Percentiles rank a stretch among this genome's conserved stretches.
Conservation (phyloP, 2,888 invertebrate genomes). For the Nematopogon swammerdamellus region DNA sequence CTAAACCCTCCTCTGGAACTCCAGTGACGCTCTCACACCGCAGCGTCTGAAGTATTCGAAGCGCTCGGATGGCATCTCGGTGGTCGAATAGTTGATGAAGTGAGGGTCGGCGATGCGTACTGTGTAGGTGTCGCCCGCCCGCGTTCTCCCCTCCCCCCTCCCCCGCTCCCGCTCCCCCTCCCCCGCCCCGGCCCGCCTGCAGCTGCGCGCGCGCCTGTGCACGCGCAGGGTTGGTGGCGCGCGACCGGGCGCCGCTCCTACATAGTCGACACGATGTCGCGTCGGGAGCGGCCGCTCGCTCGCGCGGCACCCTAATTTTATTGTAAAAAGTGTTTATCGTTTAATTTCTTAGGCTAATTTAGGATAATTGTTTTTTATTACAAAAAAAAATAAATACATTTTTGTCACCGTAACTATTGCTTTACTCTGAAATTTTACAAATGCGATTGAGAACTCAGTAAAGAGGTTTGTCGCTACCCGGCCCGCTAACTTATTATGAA, state of each 20-base stretch:
- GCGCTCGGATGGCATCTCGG: conserved; percentile 7
- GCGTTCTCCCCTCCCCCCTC: neutral
- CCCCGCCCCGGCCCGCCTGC: conserved; percentile 19
- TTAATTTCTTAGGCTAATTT: conserved; percentile 35
- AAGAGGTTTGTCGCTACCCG: too few relatives aligned
- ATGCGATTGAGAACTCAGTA: neutral
- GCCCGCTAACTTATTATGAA: too few relatives aligned
- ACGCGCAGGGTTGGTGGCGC: conserved; percentile 40
- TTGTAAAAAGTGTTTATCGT: conserved; percentile 15
- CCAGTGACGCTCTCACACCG: conserved; percentile 14
- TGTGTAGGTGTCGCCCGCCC: neutral
- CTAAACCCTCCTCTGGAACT: conserved; percentile 26
- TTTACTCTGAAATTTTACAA: neutral
- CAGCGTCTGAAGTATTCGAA: conserved; percentile 1
- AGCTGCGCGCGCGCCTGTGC: conserved; percentile 52
- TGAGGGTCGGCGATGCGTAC: neutral
- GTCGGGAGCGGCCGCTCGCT: neutral
- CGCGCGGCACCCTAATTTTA: conserved; percentile 6
- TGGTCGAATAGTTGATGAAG: neutral
- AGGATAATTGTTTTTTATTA: conserved; percentile 40
- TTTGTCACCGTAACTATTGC: conserved; percentile 39
- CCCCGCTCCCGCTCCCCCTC: conserved; percentile 23
- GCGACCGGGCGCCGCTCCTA: conserved; percentile 28
- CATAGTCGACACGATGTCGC: conserved; percentile 38
- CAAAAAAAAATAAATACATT: conserved; percentile 56